Base-by-base conservation (phyloP, 2,888 invertebrate genomes). In the Odontomyia ornata region DNA sequence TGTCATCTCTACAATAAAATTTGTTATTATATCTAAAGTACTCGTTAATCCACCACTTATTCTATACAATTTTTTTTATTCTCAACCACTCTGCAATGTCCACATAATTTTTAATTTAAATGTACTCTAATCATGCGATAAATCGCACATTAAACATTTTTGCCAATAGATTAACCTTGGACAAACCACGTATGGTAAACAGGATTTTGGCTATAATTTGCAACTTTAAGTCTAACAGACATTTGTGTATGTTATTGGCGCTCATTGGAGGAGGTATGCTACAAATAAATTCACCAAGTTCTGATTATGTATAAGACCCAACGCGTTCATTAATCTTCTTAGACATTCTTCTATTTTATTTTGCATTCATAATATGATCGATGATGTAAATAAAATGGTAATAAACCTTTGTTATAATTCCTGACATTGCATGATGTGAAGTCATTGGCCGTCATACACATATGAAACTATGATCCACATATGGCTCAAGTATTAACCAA, bases 111-210 rank as follows among this genome's bases (percentile, higher is more conserved):
- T 25, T 23, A 21, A 25, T 0, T 60, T 23, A 60, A 60, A 60
- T 60, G 60, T 60, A 64, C 0, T 28, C n/a, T 21, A 60, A 64
- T 28, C 13, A n/a, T 28, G n/a, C 64, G 3, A 64, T 64, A 64
- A 64, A 64, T 64, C 30, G 64, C 11, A 30, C 28, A 64, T 28
- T 64, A 64, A 64, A 36, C 36, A 15, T 64, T 64, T 64, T 28
- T n/a, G 64, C 64, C 27, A 64, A 30, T 18, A n/a, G 1, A 27
- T 46, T 23, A 71, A 71, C 71, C 71, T 71, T 71, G 71, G 21
- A 11, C 30, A 28, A 3, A 18, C 72, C 72, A 57, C 30, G 18
- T 28, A 57, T 56, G 72, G 57, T 15, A 30, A 72, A 72, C 72
- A 72, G 57, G 72, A 72, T 56, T 72, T 57, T 4, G 9, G 57